Base-by-base conservation (phyloP, 2,888 invertebrate species). In the Chrysotoxum bicinctum region DNA sequence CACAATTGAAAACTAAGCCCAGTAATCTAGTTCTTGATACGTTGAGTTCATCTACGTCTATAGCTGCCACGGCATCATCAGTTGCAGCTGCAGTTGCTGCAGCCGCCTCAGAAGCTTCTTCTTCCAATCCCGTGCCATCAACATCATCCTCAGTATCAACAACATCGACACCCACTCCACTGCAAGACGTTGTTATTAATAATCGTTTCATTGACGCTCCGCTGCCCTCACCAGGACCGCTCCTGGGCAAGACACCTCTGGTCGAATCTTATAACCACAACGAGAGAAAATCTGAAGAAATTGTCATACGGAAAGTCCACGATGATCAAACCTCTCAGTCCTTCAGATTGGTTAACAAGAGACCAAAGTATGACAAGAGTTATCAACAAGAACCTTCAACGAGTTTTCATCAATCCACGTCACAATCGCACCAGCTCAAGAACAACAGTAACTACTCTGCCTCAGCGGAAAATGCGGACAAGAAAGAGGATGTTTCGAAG, bases 151-250 rank as follows among this genome's bases (percentile, higher is more conserved):
- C 79, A 14, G 35, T 50, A 1, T 23, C 56, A 19, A n/a, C 58
- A 4, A 21, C 45, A 64, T 40, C 78, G 64, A 85, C 48, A 68
- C 30, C 80, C 12, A 6, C 30, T 12, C 73, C 75, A 21, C 30
- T 76, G 19, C 82, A 87, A 37, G 82, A 81, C 2, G 45, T 77
- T 30, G 72, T 66, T 32, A 68, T 70, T 30, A 87, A 93, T 87
- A 87, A 90, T 26, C 89, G 91, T 10, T 93, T 94, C 87, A 91
- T 94, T 52, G 93, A 93, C 82, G 93, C 94, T 52, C 96, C 96
- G 0, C 91, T 96, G 58, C 96, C 96, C 52, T 97, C 97, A 4
- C 97, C 97, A 0, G 97, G 97, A 0, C 97, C 97, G 0, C 92
- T 96, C 85, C 93, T 97, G 26, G 97, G 97, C 6, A 96, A 96